Conservation (phyloP, 2,797 vertebrate genomes). For the Discoglossus pictus region DNA sequence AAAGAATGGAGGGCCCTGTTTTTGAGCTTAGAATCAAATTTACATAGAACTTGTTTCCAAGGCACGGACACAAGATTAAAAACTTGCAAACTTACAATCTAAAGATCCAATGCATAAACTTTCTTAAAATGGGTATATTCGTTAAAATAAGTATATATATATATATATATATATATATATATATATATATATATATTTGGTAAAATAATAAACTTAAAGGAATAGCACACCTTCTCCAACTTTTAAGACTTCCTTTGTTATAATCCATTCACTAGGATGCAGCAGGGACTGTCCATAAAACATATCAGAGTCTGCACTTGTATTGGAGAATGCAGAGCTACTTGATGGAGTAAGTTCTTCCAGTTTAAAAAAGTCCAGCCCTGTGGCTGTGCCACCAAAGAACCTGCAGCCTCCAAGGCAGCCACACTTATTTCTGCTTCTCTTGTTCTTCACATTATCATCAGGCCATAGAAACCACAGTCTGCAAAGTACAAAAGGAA, state of each 20-base stretch:
- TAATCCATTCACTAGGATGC: constrained; percentile 91
- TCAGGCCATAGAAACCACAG: constrained; percentile 98
- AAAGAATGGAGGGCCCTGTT: too few relatives aligned
- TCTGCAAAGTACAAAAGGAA: constrained; percentile 63
- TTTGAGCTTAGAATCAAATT: too few relatives aligned
- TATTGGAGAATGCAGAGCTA: constrained; percentile 87
- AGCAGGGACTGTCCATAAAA: constrained; percentile 95
- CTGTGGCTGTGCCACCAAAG: constrained; percentile 84
- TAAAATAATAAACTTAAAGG: too few relatives aligned
- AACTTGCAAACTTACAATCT: too few relatives aligned
- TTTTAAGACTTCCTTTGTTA: constrained; percentile 88
- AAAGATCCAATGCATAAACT: too few relatives aligned
- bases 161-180: too few relatives aligned
- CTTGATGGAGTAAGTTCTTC: constrained; percentile 92
- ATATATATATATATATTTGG: too few relatives aligned
- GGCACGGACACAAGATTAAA: too few relatives aligned
- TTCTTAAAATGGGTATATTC: too few relatives aligned
- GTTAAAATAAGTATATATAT: too few relatives aligned
- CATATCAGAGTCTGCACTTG: constrained; percentile 86
- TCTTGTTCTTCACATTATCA: constrained; percentile 81
- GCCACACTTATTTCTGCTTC: constrained; percentile 89
- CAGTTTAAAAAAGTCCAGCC: constrained; percentile 89
- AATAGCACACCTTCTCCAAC: constrained; percentile 78
- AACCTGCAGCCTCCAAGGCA: constrained; percentile 97
- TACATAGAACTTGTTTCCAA: too few relatives aligned